phyloP scores from a whole-genome alignment of 2,797 vertebrate genomes.

The Petrocephalus sullivani region DNA sequence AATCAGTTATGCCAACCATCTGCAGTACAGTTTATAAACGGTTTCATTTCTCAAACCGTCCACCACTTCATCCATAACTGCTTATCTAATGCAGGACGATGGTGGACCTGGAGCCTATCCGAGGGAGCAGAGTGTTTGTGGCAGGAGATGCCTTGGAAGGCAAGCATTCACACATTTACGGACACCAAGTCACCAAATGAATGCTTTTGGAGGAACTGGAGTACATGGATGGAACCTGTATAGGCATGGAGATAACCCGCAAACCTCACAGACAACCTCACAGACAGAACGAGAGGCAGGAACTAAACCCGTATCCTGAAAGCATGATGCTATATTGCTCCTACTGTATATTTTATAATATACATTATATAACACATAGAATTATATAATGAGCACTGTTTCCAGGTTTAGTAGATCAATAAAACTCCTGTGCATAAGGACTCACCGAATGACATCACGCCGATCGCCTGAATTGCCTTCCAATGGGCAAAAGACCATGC shows the following conservation, averaged over 20 bases:
- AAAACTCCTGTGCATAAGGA: slow-evolving; percentile 24
- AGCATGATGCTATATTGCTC: neutral
- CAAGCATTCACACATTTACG: neutral
- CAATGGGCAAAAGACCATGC: slow-evolving; percentile 85
- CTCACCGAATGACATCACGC: slow-evolving; percentile 96
- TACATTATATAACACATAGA: no score
- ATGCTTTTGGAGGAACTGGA: neutral
- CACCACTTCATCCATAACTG: neutral
- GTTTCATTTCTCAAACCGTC: neutral
- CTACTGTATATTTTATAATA: no score
- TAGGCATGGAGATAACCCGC: neutral
- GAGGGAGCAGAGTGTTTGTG: neutral
- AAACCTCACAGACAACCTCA: neutral
- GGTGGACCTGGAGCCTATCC: neutral
- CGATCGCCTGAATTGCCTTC: slow-evolving; percentile 81
- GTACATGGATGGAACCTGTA: neutral
- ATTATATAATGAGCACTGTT: neutral
- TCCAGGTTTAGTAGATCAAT: neutral
- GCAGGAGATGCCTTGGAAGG: neutral
- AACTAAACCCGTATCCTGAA: neutral
- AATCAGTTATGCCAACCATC: neutral
- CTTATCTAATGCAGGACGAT: neutral
- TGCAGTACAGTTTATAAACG: neutral
- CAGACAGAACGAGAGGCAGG: neutral
- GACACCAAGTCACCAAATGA: neutral